Conservation (phyloP, 2,888 invertebrate genomes). For the Drosophila paramelanica region DNA sequence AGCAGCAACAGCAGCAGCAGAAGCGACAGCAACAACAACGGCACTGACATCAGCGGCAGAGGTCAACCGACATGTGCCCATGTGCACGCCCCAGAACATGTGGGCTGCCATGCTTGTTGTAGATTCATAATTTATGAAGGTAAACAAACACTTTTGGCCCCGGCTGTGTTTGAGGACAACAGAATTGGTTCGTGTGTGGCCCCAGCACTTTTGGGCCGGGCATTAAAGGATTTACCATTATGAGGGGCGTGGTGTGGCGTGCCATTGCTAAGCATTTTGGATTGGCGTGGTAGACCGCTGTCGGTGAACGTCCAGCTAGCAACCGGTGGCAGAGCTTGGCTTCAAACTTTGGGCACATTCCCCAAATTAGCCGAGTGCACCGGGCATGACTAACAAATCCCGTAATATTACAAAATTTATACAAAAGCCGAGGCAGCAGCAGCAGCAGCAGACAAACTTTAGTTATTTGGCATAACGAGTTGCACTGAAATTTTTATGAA, state of each 20-base stretch:
- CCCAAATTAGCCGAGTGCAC: slow-evolving; percentile 62
- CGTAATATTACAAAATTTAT: slow-evolving; percentile 49
- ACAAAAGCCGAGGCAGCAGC: slow-evolving; percentile 39
- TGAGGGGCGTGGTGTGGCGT: slow-evolving; percentile 4
- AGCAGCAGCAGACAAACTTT: slow-evolving; percentile 47
- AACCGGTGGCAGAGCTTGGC: slow-evolving; percentile 50
- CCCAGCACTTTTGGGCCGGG: slow-evolving; percentile 19
- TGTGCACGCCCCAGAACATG: slow-evolving; percentile 46
- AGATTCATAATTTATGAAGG: slow-evolving; percentile 80
- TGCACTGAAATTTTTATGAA: slow-evolving; percentile 64
- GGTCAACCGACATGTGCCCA: slow-evolving; percentile 59
- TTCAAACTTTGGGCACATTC: slow-evolving; percentile 51
- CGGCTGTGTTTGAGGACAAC: slow-evolving; percentile 8
- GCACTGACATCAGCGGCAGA: slow-evolving; percentile 34
- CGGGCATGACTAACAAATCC: slow-evolving; percentile 22
- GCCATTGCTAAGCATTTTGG: slow-evolving; percentile 31
- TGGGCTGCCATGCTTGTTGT: slow-evolving; percentile 31
- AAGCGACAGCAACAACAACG: slow-evolving; percentile 3
- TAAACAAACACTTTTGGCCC: slow-evolving; percentile 74
- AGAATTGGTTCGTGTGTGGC: slow-evolving; percentile 27
- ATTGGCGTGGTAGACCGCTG: slow-evolving; percentile 26
- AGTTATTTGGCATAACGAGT: slow-evolving; percentile 69
- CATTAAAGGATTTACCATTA: slow-evolving; percentile 59
- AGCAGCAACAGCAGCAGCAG: slow-evolving; percentile 24
- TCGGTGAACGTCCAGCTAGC: slow-evolving; percentile 12